Conservation (phyloP, 1,140 invertebrate species). For the Drosophila littoralis region DNA sequence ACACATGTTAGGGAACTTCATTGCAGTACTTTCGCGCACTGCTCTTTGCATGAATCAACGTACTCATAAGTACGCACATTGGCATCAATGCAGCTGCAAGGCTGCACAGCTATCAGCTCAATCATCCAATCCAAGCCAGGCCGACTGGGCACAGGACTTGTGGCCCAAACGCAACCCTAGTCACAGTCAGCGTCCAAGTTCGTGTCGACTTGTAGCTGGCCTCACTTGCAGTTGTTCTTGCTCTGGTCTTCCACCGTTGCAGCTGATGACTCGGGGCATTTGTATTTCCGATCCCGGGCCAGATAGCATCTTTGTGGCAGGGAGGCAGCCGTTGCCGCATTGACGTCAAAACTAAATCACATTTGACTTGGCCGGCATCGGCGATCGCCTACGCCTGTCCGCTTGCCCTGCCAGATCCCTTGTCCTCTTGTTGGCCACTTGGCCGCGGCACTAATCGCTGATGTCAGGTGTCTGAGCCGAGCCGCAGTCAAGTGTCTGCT, state of each 20-base stretch:
- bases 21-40: neutral
- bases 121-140: neutral
- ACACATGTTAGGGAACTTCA: neutral
- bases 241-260: neutral
- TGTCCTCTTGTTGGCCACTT: slow-evolving; percentile 12
- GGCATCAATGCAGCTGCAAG: slow-evolving; percentile 9
- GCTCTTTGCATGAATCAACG: neutral
- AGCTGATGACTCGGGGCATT: slow-evolving; percentile 72
- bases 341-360: slow-evolving; percentile 65
- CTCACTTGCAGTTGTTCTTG: neutral
- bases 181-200: neutral
- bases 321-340: slow-evolving; percentile 17
- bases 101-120: neutral
- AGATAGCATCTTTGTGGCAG: slow-evolving; percentile 53
- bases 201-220: neutral
- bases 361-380: slow-evolving; percentile 31
- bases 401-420: neutral
- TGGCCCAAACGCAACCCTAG: slow-evolving; percentile 5
- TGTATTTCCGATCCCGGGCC: slow-evolving; percentile 57
- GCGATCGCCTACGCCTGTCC: slow-evolving; percentile 3
- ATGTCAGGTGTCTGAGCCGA: slow-evolving; percentile 46
- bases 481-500: slow-evolving; percentile 48
- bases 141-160: neutral
- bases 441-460: slow-evolving; percentile 39
- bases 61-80: neutral